These are phyloP conservation scores for Lepilemur ruficaudatus DNA, from an alignment of 2,797 vertebrate genomes.

Conservation along the genomic window DNA sequence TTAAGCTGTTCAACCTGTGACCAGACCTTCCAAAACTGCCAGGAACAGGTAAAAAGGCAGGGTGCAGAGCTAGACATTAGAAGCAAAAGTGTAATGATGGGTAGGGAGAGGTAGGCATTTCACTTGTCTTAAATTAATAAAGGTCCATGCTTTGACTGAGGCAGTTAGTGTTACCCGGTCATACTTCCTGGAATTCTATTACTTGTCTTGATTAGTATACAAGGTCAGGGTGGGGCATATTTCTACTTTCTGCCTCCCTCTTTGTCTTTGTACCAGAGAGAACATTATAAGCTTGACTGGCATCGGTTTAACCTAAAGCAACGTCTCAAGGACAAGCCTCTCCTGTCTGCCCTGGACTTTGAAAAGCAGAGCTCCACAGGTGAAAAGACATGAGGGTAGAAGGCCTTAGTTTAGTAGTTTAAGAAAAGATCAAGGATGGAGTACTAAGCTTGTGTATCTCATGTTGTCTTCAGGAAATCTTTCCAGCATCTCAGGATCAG, in stretches of 20 bases:
- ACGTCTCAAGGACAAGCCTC: slow-evolving; percentile 84
- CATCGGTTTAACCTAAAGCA: slow-evolving; percentile 97
- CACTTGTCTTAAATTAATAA: background rate
- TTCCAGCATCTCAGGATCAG: slow-evolving; percentile 97
- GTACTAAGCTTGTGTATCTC: background rate
- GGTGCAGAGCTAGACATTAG: background rate
- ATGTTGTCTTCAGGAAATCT: slow-evolving; percentile 88
- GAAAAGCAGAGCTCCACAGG: slow-evolving; percentile 89
- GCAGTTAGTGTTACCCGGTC: background rate
- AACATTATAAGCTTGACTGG: slow-evolving; percentile 98
- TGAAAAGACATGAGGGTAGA: background rate
- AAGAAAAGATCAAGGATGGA: background rate
- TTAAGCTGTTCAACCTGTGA: slow-evolving; percentile 92
- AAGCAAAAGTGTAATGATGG: background rate
- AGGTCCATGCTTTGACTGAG: background rate
- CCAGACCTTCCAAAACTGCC: slow-evolving; percentile 88
- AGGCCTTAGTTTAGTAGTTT: background rate
- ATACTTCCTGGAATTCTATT: background rate
- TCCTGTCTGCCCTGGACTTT: slow-evolving; percentile 90
- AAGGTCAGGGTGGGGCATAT: background rate
- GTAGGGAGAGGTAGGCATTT: background rate
- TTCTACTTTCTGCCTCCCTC: background rate
- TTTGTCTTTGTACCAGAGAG: slow-evolving; percentile 85
- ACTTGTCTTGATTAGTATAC: background rate
- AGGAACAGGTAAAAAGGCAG: slow-evolving; percentile 90